Conservation (phyloP, 2,888 invertebrate genomes). For the Tortricodes alternella region DNA sequence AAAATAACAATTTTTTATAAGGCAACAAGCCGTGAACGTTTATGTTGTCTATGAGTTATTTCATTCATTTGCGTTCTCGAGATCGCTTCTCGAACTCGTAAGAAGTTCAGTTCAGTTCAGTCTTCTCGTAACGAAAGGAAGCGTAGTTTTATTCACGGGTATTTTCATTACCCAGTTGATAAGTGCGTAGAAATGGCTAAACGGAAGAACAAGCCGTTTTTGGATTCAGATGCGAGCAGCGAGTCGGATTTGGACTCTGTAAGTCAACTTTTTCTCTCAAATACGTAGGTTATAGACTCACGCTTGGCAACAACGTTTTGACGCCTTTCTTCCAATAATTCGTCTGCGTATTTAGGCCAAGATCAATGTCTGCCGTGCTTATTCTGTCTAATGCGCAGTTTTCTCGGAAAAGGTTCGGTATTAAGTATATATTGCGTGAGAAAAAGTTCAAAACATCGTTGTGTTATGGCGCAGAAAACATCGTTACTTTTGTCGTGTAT, state of each 20-base stretch:
- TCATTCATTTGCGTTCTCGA: conserved; percentile 27
- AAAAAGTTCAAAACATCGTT: conserved; percentile 23
- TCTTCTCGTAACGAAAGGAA: conserved; percentile 41
- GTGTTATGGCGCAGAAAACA: conserved; percentile 28
- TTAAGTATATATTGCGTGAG: conserved; percentile 10
- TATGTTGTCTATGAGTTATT: conserved; percentile 27
- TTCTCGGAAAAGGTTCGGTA: conserved; percentile 30
- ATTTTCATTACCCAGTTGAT: conserved; percentile 41
- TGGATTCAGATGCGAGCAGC: conserved; percentile 92
- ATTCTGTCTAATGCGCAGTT: conserved; percentile 54
- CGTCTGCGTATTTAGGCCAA: conserved; percentile 71
- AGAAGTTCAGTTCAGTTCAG: conserved; percentile 20
- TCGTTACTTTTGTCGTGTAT: conserved; percentile 39
- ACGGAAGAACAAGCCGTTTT: conserved; percentile 91
- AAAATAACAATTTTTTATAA: not conserved
- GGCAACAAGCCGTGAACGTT: conserved; percentile 11
- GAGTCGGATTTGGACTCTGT: conserved; percentile 93
- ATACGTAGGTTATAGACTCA: conserved; percentile 56
- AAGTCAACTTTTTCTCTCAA: conserved; percentile 67
- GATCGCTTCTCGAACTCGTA: conserved; percentile 1
- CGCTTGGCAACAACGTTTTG: conserved; percentile 47
- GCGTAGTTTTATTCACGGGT: conserved; percentile 40
- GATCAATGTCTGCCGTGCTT: conserved; percentile 63
- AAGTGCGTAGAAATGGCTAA: conserved; percentile 86
- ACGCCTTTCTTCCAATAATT: conserved; percentile 65